Percentiles rank a stretch among this genome's conserved stretches.
These are phyloP conservation scores for Acanthoscelides obtectus DNA, from an alignment of 2,888 invertebrate species.

Conservation along the genomic window DNA sequence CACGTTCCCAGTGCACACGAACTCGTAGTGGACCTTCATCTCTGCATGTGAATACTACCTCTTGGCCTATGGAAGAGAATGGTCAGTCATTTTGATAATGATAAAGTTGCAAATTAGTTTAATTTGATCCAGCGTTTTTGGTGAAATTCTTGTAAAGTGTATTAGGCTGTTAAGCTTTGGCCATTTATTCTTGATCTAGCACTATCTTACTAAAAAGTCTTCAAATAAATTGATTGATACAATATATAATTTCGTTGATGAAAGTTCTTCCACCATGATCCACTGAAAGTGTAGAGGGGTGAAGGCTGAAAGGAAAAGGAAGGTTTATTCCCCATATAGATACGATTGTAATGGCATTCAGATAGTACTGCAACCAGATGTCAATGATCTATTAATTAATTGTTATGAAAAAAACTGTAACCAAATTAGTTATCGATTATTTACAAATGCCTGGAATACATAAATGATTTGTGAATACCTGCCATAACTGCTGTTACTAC, in stretches of 20 bases:
- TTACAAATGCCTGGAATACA: background rate
- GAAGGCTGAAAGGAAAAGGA: background rate
- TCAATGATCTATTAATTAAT: background rate
- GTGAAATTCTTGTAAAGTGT: too few species aligned
- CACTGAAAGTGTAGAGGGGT: background rate
- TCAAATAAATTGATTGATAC: too few species aligned
- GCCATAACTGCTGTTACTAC: background rate
- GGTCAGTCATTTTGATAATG: background rate
- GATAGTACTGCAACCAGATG: background rate
- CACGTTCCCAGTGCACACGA: slow-evolving; percentile 70
- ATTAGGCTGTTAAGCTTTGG: too few species aligned
- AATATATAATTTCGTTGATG: too few species aligned
- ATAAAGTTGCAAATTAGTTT: too few species aligned
- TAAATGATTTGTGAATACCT: background rate
- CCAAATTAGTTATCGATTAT: background rate
- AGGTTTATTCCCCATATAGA: background rate
- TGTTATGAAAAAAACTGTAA: background rate
- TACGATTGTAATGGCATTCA: background rate
- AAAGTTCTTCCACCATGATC: background rate
- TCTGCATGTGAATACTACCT: slow-evolving; percentile 90
- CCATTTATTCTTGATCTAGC: too few species aligned
- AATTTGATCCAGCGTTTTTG: too few species aligned
- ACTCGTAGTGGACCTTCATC: slow-evolving; percentile 80
- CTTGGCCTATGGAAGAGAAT: slow-evolving; percentile 60
- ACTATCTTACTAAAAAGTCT: too few species aligned